A percentile compares a stretch with the other conserved stretches of the same genome.
Evolutionary conservation across 35 echinoderm and acorn worm genomes (phyloP).

Genomic region (Patiria miniata): DNA sequence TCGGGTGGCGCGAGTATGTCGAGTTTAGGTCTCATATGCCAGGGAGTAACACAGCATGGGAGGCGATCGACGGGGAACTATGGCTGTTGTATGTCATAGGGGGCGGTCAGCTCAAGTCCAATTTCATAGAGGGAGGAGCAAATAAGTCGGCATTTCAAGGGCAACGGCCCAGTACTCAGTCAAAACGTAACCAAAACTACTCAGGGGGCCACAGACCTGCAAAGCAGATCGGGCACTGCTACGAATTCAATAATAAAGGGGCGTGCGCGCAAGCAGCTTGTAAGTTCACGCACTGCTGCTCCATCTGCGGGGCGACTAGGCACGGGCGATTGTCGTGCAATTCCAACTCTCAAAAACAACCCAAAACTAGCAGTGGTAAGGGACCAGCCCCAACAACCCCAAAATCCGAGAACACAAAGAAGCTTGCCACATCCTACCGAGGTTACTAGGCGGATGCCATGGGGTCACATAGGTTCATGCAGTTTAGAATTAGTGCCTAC

Average conservation of each 20-base stretch:
- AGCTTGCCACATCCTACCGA: background rate
- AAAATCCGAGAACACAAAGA: background rate
- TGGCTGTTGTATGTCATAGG: background rate
- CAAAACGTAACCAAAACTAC: background rate
- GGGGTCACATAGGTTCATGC: background rate
- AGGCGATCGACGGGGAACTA: background rate
- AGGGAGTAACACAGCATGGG: background rate
- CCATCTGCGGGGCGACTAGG: too few relatives aligned
- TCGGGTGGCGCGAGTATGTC: background rate
- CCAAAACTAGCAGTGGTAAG: too few relatives aligned
- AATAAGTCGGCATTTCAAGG: background rate
- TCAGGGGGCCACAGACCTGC: too few relatives aligned
- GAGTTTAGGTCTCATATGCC: background rate
- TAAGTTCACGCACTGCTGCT: too few relatives aligned
- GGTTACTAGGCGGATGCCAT: background rate
- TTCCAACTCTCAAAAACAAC: background rate
- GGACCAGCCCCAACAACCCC: background rate
- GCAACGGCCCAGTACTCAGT: too few relatives aligned
- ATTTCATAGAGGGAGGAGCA: background rate
- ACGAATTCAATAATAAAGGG: too few relatives aligned
- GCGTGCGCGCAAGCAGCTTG: too few relatives aligned
- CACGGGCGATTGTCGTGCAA: background rate
- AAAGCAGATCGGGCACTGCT: too few relatives aligned
- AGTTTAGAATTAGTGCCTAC: background rate
- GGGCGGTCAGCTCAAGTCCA: background rate